Evolutionary conservation across 2,797 vertebrate species (phyloP).

Genomic region (Danio kyathit): DNA sequence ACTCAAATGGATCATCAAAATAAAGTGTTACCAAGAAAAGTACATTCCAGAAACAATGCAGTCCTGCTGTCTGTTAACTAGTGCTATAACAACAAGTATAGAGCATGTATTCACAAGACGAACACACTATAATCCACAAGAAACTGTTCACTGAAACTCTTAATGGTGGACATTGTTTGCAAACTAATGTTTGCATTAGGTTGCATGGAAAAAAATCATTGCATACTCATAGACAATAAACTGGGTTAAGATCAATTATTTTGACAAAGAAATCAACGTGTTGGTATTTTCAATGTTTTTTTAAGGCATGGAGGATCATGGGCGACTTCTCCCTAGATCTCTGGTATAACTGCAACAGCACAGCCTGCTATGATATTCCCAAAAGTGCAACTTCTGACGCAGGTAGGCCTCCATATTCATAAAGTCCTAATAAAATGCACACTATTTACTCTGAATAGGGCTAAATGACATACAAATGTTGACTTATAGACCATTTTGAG

Average conservation of each 20-base stretch:
- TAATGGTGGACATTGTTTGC: too few species aligned
- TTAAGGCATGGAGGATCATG: constrained; percentile 92
- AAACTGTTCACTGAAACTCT: not conserved
- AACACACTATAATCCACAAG: not conserved
- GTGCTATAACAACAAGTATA: not conserved
- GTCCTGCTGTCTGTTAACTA: too few species aligned
- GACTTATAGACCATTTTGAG: too few species aligned
- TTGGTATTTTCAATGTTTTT: not conserved
- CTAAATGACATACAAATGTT: not conserved
- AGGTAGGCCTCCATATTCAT: constrained; percentile 63
- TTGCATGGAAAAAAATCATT: too few species aligned
- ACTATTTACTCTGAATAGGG: not conserved
- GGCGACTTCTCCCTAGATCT: constrained; percentile 80
- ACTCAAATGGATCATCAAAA: too few species aligned
- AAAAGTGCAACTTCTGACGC: constrained; percentile 65
- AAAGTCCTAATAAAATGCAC: not conserved
- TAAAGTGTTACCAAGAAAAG: not conserved
- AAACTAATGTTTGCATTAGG: too few species aligned
- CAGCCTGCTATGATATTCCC: constrained; percentile 63
- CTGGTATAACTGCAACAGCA: constrained; percentile 85
- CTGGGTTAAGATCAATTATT: too few species aligned
- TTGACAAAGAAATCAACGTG: not conserved
- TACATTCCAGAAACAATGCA: not conserved
- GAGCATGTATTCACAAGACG: not conserved
- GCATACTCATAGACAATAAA: too few species aligned